Conservation (phyloP, 2,113 vertebrate species). For the Pyrgilauda ruficollis region DNA sequence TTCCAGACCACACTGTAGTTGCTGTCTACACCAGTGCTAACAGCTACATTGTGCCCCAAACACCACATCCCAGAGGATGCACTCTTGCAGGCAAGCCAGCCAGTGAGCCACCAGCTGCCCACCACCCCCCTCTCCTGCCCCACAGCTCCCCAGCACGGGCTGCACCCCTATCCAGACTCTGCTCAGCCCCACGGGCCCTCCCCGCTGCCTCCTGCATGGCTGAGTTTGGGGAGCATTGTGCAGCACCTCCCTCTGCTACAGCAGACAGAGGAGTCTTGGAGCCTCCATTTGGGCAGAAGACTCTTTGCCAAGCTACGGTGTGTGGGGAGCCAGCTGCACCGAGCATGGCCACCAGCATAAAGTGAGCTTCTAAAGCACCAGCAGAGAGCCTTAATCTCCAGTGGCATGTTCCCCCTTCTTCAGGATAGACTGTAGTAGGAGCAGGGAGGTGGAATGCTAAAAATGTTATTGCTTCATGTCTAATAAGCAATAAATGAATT, state of each 20-base stretch:
- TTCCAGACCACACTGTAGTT: not conserved
- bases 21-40: not conserved
- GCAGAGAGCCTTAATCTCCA: not conserved
- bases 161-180: not conserved
- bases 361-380: not conserved
- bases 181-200: not conserved
- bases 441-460: not conserved
- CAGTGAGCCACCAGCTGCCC: rapidly evolving
- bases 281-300: not conserved
- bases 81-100: not conserved
- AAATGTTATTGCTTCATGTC: not conserved
- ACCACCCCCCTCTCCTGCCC: not conserved
- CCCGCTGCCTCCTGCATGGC: not conserved
- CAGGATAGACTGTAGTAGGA: not conserved
- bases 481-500: conserved; percentile 36
- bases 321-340: rapidly evolving
- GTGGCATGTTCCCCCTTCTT: not conserved
- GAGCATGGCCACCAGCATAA: rapidly evolving
- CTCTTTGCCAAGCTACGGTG: rapidly evolving
- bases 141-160: rapidly evolving
- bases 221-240: not conserved
- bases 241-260: not conserved
- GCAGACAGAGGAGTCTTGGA: not conserved
- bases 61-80: rapidly evolving
- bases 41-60: not conserved